phyloP scores from a whole-genome alignment of 2,888 invertebrate species.

The Pyrocoelia pectoralis region DNA sequence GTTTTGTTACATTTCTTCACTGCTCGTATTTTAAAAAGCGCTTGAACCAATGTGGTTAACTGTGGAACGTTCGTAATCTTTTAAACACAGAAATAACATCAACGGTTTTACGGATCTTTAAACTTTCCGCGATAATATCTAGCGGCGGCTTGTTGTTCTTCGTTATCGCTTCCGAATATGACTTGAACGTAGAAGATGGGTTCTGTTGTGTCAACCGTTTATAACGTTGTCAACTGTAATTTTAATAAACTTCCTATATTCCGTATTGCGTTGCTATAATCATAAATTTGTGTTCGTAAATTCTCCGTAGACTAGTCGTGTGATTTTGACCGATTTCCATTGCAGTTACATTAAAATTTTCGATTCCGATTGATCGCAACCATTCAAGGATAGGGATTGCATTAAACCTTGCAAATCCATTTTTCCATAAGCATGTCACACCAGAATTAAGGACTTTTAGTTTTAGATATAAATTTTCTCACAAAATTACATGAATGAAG shows the following conservation, averaged over 20 bases:
- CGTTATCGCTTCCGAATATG: conserved; percentile 73
- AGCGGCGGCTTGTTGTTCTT: conserved; percentile 70
- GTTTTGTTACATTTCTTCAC: conserved; percentile 53
- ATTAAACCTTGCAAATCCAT: conserved; percentile 45
- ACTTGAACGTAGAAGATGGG: conserved; percentile 66
- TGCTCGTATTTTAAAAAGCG: conserved; percentile 60
- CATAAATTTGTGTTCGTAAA: conserved; percentile 68
- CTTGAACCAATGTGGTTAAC: conserved; percentile 66
- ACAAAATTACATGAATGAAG: no score
- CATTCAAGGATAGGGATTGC: conserved; percentile 41
- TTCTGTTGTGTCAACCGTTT: conserved; percentile 62
- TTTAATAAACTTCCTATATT: conserved; percentile 71
- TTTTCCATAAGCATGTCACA: no score
- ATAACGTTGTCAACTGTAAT: conserved; percentile 67
- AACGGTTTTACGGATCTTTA: conserved; percentile 69
- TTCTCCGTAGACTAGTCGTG: conserved; percentile 68
- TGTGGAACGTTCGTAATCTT: conserved; percentile 67
- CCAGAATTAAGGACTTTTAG: no score
- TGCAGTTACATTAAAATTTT: conserved; percentile 46
- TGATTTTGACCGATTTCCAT: conserved; percentile 66
- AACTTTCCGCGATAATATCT: conserved; percentile 70
- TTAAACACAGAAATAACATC: conserved; percentile 71
- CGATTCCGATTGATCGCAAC: conserved; percentile 21
- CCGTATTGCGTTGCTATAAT: conserved; percentile 71
- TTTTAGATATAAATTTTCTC: no score